These are phyloP conservation scores for Heteromyza rotundicornis DNA, from an alignment of 2,888 invertebrate genomes.

Conservation along the genomic window DNA sequence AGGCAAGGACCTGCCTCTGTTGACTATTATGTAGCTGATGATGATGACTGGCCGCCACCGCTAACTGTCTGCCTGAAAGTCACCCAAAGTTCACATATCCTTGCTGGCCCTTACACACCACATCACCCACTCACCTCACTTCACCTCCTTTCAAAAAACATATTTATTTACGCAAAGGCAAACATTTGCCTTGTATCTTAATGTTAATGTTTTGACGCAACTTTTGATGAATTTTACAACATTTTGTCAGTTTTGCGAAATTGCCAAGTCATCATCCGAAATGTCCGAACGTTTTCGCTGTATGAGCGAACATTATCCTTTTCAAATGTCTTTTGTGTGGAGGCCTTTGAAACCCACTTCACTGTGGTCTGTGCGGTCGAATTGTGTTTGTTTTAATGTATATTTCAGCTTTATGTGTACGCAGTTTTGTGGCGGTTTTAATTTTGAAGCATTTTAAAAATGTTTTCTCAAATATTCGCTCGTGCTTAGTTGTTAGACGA, in stretches of 20 bases:
- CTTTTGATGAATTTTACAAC: slow-evolving; percentile 8
- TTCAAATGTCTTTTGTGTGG: background rate
- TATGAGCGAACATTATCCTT: background rate
- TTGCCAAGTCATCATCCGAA: slow-evolving; percentile 2
- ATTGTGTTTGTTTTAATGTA: background rate
- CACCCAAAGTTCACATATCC: slow-evolving; percentile 5
- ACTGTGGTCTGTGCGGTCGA: background rate
- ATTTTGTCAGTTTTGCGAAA: background rate
- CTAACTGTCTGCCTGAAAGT: no score
- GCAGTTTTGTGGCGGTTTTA: no score
- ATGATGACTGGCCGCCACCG: background rate
- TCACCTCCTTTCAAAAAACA: background rate
- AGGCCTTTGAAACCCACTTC: background rate
- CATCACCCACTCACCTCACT: no score
- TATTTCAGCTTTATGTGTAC: background rate
- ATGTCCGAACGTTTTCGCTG: background rate
- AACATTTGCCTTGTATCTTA: background rate
- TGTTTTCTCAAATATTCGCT: background rate
- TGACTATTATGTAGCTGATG: background rate
- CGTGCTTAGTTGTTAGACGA: background rate
- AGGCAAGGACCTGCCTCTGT: background rate
- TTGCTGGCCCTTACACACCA: background rate
- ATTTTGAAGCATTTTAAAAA: background rate
- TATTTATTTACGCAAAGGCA: background rate
- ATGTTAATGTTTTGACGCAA: background rate